Percentiles rank a stretch among this genome's conserved stretches.
phyloP scores from a whole-genome alignment of 2,113 vertebrate genomes.

The Hiodon tergisus region DNA sequence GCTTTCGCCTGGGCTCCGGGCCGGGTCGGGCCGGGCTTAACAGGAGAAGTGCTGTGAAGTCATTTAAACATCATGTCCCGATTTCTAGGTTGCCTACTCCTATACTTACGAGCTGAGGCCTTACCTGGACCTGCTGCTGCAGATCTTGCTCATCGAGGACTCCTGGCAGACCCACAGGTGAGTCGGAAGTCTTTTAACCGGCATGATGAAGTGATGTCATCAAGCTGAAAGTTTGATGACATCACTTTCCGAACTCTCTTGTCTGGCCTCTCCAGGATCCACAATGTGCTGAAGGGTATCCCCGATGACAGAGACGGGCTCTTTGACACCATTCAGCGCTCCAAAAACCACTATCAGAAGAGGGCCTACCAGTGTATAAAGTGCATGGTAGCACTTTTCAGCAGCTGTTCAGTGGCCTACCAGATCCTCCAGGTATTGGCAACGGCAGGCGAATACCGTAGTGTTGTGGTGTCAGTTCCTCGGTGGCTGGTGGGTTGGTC shows the following conservation, averaged over 20 bases:
- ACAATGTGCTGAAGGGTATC: constrained; percentile 98
- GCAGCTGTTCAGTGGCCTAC: constrained; percentile 96
- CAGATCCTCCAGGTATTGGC: constrained; percentile 89
- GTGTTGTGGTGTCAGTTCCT: neutral
- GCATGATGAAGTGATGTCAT: no score
- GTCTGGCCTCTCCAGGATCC: constrained; percentile 72
- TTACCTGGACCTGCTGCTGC: constrained; percentile 94
- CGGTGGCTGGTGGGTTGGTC: neutral
- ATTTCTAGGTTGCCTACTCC: constrained; percentile 87
- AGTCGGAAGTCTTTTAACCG: constrained; percentile 24
- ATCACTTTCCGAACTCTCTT: neutral
- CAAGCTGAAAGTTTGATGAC: neutral
- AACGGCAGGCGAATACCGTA: neutral
- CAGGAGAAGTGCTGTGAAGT: neutral
- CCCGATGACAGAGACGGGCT: constrained; percentile 95
- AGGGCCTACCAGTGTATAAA: constrained; percentile 98
- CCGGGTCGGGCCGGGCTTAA: neutral
- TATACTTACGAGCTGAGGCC: constrained; percentile 97
- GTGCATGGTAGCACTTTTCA: constrained; percentile 98
- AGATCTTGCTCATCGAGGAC: constrained; percentile 96
- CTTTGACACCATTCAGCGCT: constrained; percentile 98
- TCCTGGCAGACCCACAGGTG: constrained; percentile 99
- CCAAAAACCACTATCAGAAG: constrained; percentile 99
- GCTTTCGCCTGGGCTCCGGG: neutral
- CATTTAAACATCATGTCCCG: neutral